Evolutionary conservation across 2,113 vertebrate species (phyloP).

Genomic region (Pygoscelis antarcticus): DNA sequence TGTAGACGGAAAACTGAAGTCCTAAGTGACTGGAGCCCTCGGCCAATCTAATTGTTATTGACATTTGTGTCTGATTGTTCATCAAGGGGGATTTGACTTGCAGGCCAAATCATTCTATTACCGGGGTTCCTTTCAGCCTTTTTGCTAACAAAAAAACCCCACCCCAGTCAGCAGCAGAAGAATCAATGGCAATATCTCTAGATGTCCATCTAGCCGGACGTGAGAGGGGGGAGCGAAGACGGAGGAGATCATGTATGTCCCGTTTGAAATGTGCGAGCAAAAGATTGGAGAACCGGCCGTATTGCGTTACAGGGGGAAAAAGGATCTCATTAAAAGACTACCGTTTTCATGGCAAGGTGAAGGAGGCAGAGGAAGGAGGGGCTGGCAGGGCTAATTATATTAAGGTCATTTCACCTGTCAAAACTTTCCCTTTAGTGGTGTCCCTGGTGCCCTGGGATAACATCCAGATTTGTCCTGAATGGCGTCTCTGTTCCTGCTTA

Average conservation of each 20-base stretch:
- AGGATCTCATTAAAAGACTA: constrained; percentile 55
- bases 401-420: constrained; percentile 74
- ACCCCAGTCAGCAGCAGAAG: constrained; percentile 2
- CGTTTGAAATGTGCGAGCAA: background rate
- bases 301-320: constrained; percentile 46
- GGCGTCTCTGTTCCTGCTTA: constrained; percentile 64
- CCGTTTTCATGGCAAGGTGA: constrained; percentile 51
- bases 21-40: constrained; percentile 82
- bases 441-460: constrained; percentile 67
- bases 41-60: constrained; percentile 87
- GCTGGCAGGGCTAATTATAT: constrained; percentile 59
- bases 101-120: constrained; percentile 77
- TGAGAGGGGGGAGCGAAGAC: background rate
- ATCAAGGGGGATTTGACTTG: constrained; percentile 74
- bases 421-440: constrained; percentile 66
- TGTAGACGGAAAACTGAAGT: constrained; percentile 74
- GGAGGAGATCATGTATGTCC: background rate
- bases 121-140: constrained; percentile 57
- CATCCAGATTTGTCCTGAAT: constrained; percentile 67
- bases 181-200: constrained; percentile 71
- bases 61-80: constrained; percentile 82
- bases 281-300: background rate
- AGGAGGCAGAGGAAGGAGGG: constrained; percentile 68
- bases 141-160: background rate
- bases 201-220: constrained; percentile 30